Evolutionary conservation across 2,797 vertebrate genomes (phyloP).

Genomic region (Cercopithecus petaurista): DNA sequence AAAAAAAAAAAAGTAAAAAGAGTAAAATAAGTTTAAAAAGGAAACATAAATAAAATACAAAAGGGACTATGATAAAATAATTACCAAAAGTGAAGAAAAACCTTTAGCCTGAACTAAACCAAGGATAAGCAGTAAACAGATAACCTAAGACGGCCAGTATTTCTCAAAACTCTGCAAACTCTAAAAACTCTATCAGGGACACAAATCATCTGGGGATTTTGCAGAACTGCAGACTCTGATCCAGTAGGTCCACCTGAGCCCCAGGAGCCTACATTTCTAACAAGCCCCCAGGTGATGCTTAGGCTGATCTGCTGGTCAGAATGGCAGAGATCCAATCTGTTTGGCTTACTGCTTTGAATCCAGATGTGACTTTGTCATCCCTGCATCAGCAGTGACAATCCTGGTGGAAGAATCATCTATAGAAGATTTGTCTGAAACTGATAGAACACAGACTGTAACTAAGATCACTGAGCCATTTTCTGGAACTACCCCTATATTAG

Average conservation of each 20-base stretch:
- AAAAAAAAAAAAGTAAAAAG: too few relatives aligned
- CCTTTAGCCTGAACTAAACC: not conserved
- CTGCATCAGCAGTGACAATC: not conserved
- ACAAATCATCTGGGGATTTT: not conserved
- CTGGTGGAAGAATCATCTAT: not conserved
- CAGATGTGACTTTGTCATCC: slow-evolving; percentile 49
- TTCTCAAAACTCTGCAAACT: not conserved
- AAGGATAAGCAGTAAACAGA: not conserved
- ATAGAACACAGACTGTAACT: not conserved
- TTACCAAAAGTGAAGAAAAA: not conserved
- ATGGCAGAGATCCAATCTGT: not conserved
- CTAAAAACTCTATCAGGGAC: not conserved
- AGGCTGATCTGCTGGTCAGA: not conserved
- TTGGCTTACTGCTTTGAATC: slow-evolving; percentile 62
- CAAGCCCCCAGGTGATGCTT: not conserved
- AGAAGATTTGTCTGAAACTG: slow-evolving; percentile 19
- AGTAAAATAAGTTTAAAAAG: too few relatives aligned
- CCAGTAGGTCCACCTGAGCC: not conserved
- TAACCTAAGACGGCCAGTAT: not conserved
- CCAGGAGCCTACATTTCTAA: not conserved
- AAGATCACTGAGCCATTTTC: not conserved
- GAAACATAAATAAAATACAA: not conserved
- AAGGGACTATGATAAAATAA: not conserved
- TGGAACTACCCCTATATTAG: not conserved
- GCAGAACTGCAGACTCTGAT: not conserved